phyloP scores from a whole-genome alignment of 92 coral and sea anemone genomes.

The Porites lobata region DNA sequence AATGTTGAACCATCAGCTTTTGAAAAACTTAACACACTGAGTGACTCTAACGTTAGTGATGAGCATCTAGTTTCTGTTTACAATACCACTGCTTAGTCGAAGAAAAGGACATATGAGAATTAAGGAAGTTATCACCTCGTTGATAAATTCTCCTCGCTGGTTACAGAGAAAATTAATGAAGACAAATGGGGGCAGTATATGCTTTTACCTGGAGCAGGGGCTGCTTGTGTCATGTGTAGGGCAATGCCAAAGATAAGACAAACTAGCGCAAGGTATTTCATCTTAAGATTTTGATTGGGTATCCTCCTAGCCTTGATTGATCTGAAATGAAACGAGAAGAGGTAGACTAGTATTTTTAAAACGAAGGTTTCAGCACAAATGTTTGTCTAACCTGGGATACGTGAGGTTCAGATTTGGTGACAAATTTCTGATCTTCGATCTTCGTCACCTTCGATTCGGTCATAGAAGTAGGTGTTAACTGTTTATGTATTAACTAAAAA shows the following conservation, averaged over 20 bases:
- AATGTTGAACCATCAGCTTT: too few relatives aligned
- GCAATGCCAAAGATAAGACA: slow-evolving; percentile 87
- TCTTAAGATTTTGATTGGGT: slow-evolving; percentile 25
- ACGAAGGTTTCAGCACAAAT: background rate
- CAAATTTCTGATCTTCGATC: too few relatives aligned
- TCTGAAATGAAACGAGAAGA: background rate
- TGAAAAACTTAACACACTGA: too few relatives aligned
- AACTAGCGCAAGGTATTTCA: slow-evolving; percentile 81
- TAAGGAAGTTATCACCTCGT: background rate
- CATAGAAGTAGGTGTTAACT: background rate
- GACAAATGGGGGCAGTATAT: too few relatives aligned
- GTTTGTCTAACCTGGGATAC: background rate
- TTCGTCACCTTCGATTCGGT: background rate
- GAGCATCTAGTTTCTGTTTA: too few relatives aligned
- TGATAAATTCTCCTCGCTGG: too few relatives aligned
- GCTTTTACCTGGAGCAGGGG: slow-evolving; percentile 63
- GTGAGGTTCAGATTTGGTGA: too few relatives aligned
- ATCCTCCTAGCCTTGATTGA: slow-evolving; percentile 12
- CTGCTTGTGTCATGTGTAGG: slow-evolving; percentile 50
- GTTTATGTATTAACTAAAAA: background rate
- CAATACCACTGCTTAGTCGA: background rate
- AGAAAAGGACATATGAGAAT: background rate
- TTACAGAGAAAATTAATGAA: too few relatives aligned
- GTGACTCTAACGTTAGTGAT: too few relatives aligned
- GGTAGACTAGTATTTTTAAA: too few relatives aligned